phyloP scores from a whole-genome alignment of 2,797 vertebrate genomes.

The Lateolabrax maculatus region DNA sequence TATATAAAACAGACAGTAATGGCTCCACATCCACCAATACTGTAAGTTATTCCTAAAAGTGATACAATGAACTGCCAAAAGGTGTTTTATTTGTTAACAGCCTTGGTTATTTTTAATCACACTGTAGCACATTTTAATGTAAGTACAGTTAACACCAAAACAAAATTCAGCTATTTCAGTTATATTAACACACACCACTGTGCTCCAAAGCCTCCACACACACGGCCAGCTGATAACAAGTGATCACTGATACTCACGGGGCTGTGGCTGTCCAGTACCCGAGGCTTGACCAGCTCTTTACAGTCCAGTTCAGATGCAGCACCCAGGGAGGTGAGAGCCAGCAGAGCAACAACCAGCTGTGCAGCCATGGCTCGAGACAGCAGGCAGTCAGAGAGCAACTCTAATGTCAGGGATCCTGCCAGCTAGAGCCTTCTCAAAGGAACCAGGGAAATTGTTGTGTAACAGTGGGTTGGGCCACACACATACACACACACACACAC shows the following conservation, averaged over 20 bases:
- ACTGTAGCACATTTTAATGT: background rate
- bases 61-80: background rate
- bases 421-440: slow-evolving; percentile 54
- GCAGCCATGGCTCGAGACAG: slow-evolving; percentile 76
- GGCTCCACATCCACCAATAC: background rate
- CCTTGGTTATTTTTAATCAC: background rate
- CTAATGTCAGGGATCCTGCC: slow-evolving; percentile 67
- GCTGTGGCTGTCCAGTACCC: slow-evolving; percentile 82
- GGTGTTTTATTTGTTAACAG: background rate
- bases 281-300: slow-evolving; percentile 79
- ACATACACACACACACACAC: slow-evolving; percentile 37
- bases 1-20: background rate
- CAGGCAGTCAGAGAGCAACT: slow-evolving; percentile 64
- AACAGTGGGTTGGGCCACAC: slow-evolving; percentile 70
- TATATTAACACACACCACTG: background rate
- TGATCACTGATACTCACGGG: slow-evolving; percentile 74
- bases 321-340: slow-evolving; percentile 75
- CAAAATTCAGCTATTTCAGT: slow-evolving; percentile 3
- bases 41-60: background rate
- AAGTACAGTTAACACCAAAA: background rate
- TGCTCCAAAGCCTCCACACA: slow-evolving; percentile 10
- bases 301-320: slow-evolving; percentile 75
- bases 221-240: slow-evolving; percentile 15
- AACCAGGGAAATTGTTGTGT: slow-evolving; percentile 53
- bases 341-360: slow-evolving; percentile 75